A percentile compares a stretch with the other conserved stretches of the same genome.
These are phyloP conservation scores for Drosophila malerkotliana DNA, from an alignment of 1,140 invertebrate genomes.

Conservation along the genomic window DNA sequence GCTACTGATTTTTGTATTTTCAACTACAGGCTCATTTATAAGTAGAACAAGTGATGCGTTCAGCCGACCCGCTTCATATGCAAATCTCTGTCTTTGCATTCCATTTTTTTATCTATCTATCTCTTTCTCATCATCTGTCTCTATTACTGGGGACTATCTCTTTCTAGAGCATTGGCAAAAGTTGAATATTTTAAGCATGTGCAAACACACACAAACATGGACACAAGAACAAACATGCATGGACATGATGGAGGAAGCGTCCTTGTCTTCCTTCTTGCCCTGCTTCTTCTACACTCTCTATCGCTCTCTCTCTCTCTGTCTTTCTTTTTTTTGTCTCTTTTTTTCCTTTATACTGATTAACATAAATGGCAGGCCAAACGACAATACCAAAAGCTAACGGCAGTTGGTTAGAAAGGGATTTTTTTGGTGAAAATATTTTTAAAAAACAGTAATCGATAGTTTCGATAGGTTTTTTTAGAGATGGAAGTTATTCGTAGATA, in stretches of 20 bases:
- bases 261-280: not conserved
- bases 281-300: not conserved
- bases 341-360: constrained; percentile 39
- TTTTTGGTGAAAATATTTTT: not conserved
- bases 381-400: not conserved
- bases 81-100: constrained; percentile 12
- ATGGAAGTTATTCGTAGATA: too few species aligned
- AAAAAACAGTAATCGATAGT: too few species aligned
- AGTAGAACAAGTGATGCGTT: constrained; percentile 48
- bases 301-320: not conserved
- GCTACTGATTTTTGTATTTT: constrained; percentile 8
- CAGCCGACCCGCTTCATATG: constrained; percentile 34
- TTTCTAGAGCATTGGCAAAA: constrained; percentile 15
- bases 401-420: not conserved
- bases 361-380: constrained; percentile 44
- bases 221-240: constrained; percentile 8
- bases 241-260: not conserved
- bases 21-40: constrained; percentile 40
- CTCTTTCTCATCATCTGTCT: not conserved
- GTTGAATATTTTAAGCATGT: constrained; percentile 43
- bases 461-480: too few species aligned
- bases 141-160: not conserved
- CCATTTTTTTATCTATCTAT: constrained; percentile 1
- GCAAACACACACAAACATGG: constrained; percentile 37
- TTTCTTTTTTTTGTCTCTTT: not conserved